Evolutionary conservation across 2,797 vertebrate species (phyloP).

Genomic region (Thripadectes ignobilis): DNA sequence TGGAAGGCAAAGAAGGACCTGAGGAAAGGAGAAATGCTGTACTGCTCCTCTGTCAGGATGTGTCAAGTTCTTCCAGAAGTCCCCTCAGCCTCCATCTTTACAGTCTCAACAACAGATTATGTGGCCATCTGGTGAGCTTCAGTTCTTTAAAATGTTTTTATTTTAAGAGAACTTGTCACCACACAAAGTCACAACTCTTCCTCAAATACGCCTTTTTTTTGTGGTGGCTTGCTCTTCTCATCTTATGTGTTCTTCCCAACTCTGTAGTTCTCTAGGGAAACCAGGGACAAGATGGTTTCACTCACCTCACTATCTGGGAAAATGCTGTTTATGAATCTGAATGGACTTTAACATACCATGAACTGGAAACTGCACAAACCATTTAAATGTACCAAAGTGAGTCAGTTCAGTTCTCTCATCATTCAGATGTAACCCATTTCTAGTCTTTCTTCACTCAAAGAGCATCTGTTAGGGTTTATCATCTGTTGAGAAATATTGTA

Average conservation of each 20-base stretch:
- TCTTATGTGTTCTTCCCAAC: not conserved
- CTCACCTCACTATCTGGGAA: not conserved
- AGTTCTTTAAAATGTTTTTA: not conserved
- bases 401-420: not conserved
- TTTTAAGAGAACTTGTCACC: not conserved
- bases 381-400: not conserved
- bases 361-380: not conserved
- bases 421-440: not conserved
- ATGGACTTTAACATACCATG: not conserved
- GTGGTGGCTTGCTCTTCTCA: not conserved
- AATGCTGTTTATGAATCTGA: not conserved
- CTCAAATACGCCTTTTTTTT: not conserved
- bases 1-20: not conserved
- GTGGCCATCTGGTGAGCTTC: not conserved
- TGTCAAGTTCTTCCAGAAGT: not conserved
- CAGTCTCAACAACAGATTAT: slow-evolving; percentile 17
- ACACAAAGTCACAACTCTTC: not conserved
- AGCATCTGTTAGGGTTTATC: not conserved
- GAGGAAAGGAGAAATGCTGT: not conserved
- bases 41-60: not conserved
- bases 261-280: not conserved
- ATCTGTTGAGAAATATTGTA: not conserved
- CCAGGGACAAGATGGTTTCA: not conserved
- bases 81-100: not conserved
- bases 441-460: not conserved